Percentiles rank a stretch among this genome's conserved stretches.
Conservation (phyloP, 2,797 vertebrate genomes). For the Ciconia nigra region DNA sequence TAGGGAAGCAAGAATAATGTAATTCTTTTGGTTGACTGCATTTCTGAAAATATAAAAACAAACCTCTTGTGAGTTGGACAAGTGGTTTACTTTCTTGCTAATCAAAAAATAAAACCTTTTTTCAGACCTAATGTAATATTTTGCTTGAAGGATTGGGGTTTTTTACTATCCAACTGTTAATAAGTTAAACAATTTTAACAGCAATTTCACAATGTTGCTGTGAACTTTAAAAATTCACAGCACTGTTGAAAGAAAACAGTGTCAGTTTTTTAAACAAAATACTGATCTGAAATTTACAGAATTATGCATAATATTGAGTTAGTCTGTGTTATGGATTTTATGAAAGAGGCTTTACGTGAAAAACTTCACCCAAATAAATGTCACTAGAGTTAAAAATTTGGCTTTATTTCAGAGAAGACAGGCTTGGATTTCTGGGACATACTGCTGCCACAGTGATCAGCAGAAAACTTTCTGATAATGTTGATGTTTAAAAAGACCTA, state of each 20-base stretch:
- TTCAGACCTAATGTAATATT: neutral
- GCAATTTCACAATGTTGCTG: neutral
- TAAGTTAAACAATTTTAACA: neutral
- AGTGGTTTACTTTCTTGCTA: neutral
- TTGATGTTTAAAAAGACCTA: neutral
- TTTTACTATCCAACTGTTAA: neutral
- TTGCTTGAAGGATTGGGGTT: neutral
- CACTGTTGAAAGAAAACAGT: neutral
- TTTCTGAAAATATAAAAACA: neutral
- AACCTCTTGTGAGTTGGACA: neutral
- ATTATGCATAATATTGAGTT: neutral
- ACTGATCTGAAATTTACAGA: neutral
- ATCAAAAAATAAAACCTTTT: neutral
- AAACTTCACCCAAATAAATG: neutral
- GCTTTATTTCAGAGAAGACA: neutral
- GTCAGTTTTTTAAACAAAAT: neutral
- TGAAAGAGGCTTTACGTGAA: neutral
- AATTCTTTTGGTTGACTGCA: neutral
- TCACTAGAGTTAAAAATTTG: neutral
- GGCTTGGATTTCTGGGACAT: neutral
- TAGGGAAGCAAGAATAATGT: conserved; percentile 19
- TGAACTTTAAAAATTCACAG: neutral
- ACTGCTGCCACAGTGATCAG: neutral
- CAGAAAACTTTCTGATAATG: neutral
- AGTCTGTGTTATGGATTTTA: neutral